Evolutionary conservation across 2,113 vertebrate species (phyloP).

Genomic region (Canis aureus): DNA sequence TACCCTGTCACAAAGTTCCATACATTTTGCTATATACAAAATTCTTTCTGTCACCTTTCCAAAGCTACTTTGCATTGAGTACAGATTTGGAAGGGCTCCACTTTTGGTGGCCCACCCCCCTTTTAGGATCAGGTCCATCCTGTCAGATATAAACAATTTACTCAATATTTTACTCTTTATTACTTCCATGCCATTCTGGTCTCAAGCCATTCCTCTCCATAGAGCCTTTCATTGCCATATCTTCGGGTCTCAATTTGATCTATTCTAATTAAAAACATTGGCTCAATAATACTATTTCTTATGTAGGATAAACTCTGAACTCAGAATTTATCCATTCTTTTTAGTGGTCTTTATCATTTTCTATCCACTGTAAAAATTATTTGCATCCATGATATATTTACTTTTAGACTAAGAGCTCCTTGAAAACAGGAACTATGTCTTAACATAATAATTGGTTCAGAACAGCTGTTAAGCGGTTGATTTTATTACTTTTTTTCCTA

Average conservation of each 20-base stretch:
- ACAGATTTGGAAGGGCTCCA: background rate
- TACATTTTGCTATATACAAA: background rate
- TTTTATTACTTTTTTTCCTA: background rate
- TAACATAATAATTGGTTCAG: conserved; percentile 5
- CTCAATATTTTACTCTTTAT: background rate
- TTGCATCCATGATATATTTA: background rate
- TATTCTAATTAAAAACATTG: background rate
- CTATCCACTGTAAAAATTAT: background rate
- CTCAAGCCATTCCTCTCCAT: background rate
- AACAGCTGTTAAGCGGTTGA: background rate
- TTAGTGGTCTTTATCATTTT: conserved; percentile 2
- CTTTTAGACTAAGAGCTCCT: background rate
- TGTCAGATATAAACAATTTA: background rate
- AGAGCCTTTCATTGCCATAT: background rate
- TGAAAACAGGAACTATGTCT: conserved; percentile 31
- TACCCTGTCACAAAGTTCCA: background rate
- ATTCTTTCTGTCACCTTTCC: background rate
- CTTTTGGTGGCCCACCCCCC: background rate
- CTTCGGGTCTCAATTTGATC: background rate
- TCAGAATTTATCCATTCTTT: conserved; percentile 21
- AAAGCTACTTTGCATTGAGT: background rate
- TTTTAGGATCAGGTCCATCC: background rate
- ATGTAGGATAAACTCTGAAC: background rate
- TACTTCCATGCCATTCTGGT: background rate
- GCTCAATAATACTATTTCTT: conserved; percentile 3